A percentile compares a stretch with the other conserved stretches of the same genome.
Evolutionary conservation across 1,140 invertebrate genomes (phyloP).

Genomic region (Scaptomyza pallida): DNA sequence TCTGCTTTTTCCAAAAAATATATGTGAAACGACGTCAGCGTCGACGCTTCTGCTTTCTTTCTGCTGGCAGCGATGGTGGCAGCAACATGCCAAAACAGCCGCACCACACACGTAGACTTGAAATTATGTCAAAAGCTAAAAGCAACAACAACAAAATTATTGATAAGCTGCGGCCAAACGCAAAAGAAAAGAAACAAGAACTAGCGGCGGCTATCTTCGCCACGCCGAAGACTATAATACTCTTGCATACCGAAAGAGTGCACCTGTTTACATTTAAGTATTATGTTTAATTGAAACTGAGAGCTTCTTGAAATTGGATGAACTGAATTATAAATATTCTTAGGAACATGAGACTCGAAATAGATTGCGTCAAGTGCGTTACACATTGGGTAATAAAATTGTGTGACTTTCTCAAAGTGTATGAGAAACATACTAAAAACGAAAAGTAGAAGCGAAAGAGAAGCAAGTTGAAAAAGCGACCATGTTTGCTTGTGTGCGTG

Average conservation of each 20-base stretch:
- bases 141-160: conserved; percentile 35
- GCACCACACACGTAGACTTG: conserved; percentile 14
- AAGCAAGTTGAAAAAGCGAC: conserved; percentile 23
- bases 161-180: conserved; percentile 40
- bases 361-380: neutral
- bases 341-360: too few relatives aligned
- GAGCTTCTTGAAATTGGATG: too few relatives aligned
- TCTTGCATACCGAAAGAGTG: neutral
- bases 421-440: conserved; percentile 1
- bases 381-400: neutral
- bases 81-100: conserved; percentile 50
- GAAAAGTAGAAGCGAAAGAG: conserved; percentile 24
- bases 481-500: conserved; percentile 44
- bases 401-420: neutral
- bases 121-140: conserved; percentile 37
- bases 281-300: too few relatives aligned
- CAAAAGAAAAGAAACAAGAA: conserved; percentile 1
- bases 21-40: conserved; percentile 23
- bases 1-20: conserved; percentile 35
- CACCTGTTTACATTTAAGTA: too few relatives aligned
- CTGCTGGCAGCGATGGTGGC: conserved; percentile 14
- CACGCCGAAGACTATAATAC: neutral
- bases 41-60: neutral
- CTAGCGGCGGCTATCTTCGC: neutral
- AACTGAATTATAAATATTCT: too few relatives aligned